These are phyloP conservation scores for Smittia aterrima DNA, from an alignment of 2,888 invertebrate species.

Conservation along the genomic window DNA sequence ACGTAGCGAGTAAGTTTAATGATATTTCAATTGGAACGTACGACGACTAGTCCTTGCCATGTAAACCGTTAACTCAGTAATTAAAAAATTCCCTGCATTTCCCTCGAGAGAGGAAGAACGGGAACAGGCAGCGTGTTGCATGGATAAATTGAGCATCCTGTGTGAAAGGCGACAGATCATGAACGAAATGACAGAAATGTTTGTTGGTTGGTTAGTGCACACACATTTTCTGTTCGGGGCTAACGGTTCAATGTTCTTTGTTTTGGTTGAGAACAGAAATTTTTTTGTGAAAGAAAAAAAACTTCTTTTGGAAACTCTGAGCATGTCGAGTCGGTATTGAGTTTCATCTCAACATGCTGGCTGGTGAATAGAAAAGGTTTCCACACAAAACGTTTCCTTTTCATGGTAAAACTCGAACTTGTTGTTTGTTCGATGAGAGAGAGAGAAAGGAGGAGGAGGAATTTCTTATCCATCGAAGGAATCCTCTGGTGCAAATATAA, in stretches of 20 bases:
- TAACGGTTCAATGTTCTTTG: conserved; percentile 12
- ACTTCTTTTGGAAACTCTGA: background rate
- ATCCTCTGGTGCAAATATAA: background rate
- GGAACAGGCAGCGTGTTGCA: background rate
- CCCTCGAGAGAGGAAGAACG: background rate
- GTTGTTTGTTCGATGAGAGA: too few relatives aligned
- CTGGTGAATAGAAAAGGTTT: background rate
- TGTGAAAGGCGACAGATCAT: conserved; percentile 20
- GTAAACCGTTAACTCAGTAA: background rate
- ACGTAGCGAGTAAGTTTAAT: too few relatives aligned
- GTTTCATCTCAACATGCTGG: background rate
- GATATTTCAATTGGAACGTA: too few relatives aligned
- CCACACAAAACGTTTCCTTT: background rate
- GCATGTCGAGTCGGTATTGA: background rate
- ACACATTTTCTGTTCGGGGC: background rate
- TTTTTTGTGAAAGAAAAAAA: background rate
- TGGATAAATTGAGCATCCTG: conserved; percentile 21
- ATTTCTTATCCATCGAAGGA: background rate
- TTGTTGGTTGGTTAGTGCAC: conserved; percentile 18
- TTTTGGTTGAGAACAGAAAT: too few relatives aligned
- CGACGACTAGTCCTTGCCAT: background rate
- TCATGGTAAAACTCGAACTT: background rate
- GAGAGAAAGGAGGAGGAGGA: too few relatives aligned
- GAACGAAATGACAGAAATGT: background rate
- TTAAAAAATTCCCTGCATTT: background rate